A percentile compares a stretch with the other conserved stretches of the same genome.
phyloP scores from a whole-genome alignment of 2,888 invertebrate genomes.

The Eilema griseolum region DNA sequence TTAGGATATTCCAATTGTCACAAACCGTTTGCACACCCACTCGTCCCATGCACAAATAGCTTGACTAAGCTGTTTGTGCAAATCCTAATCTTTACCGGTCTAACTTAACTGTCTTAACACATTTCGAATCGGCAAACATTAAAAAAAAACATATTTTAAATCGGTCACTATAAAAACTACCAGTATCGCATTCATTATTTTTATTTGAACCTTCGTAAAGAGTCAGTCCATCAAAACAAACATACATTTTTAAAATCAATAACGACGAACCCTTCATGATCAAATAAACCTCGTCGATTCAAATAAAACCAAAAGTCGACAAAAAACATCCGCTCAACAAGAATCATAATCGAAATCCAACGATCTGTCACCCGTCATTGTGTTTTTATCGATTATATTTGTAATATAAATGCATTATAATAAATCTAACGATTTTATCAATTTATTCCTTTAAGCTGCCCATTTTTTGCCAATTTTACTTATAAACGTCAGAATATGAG shows the following conservation, averaged over 20 bases:
- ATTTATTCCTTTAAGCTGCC: not conserved
- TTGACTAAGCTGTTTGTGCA: too few species aligned
- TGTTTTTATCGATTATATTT: conserved; percentile 61
- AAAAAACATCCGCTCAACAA: conserved; percentile 53
- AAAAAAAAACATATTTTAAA: not conserved
- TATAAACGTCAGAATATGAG: conserved; percentile 28
- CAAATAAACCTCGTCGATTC: conserved; percentile 76
- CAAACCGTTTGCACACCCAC: not conserved
- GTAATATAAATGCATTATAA: conserved; percentile 37
- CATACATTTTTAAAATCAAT: conserved; percentile 81
- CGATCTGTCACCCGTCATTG: conserved; percentile 83
- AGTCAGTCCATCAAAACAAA: conserved; percentile 78
- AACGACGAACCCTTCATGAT: conserved; percentile 77
- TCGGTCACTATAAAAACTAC: conserved; percentile 27
- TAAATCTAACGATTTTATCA: conserved; percentile 16
- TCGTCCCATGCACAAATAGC: too few species aligned
- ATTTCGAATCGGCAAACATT: not conserved
- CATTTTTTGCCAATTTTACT: conserved; percentile 20
- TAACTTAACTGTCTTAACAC: too few species aligned
- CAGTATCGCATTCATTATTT: conserved; percentile 45
- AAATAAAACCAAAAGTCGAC: conserved; percentile 71
- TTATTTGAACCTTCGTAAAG: conserved; percentile 63
- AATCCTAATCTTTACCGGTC: too few species aligned
- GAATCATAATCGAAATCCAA: conserved; percentile 71
- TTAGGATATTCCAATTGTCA: not conserved